Base-by-base conservation (phyloP, 2,797 vertebrate species). In the Centroberyx gerrardi region DNA sequence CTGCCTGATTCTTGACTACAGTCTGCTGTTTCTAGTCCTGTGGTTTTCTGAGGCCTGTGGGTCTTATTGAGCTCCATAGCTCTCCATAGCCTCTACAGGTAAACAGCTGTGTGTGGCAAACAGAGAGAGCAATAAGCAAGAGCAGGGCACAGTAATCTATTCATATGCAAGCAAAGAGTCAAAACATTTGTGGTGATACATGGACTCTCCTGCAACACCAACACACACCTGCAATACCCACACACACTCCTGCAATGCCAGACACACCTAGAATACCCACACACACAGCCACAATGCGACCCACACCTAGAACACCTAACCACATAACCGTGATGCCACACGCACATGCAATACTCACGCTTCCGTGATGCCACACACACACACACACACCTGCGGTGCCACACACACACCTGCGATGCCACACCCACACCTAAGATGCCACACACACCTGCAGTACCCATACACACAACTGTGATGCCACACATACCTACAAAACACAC, bases 401-500 rank as follows among this genome's bases (percentile, higher is more conserved):
- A 31, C 31, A 29, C 22, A 29, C 10, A 68, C 22, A 51, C 36
- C 44, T 63, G 7, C 2, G 9, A 22, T 4, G 1, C 36, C 18
- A 68, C 40, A 61, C 17, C 44, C 0, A 2, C 27, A 44, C 51
- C 33, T 42, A 51, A 31, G 27, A 68, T 60, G 29, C 60, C 48
- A 53, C 68, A 64, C 44, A 53, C 56, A 52, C 33, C 27, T 67
- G 28, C 56, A 48, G 12, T 7, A 10, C 28, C 22, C 49, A 59
- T 22, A 65, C 22, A 67, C 10, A 58, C 7, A 8, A 8, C 38
- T 40, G 38, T 40, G 38, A 40, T 40, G 38, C 7, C 38, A 40
- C 38, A 40, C 33, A 31, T 29, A 69, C 4, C 44, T 44, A 28
- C 15, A 12, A 12, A 22, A 52, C 31, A 33, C 56, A 61, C 28